Evolutionary conservation across 2,888 invertebrate species (phyloP).

Genomic region (Pollenia griseotomentosa): DNA sequence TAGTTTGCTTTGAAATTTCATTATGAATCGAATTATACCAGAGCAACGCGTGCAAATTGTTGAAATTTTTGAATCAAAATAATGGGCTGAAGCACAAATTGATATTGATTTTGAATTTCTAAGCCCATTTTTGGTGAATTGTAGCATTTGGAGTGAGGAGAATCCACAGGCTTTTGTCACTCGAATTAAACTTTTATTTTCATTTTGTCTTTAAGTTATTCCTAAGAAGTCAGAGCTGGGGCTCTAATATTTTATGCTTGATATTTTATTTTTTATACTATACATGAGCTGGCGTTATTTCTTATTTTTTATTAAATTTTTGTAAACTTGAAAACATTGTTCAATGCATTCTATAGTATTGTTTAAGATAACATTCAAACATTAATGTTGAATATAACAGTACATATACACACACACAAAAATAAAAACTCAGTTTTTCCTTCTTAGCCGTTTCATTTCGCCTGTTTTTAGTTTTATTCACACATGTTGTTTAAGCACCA

Average conservation of each 20-base stretch:
- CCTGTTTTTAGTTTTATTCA: constrained; percentile 24
- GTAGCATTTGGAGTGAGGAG: no score
- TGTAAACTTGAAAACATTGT: constrained; percentile 48
- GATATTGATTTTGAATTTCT: no score
- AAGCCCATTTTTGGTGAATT: no score
- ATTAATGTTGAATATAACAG: not conserved
- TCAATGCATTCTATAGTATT: not conserved
- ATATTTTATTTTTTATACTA: not conserved
- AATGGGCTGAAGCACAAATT: no score
- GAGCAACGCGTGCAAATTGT: no score
- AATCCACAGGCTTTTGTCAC: no score
- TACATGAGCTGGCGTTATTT: not conserved
- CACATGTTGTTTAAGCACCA: constrained; percentile 50
- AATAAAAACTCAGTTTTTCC: not conserved
- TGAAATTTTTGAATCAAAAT: no score
- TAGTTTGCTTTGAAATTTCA: no score
- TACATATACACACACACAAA: not conserved
- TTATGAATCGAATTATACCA: no score
- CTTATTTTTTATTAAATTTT: constrained; percentile 12
- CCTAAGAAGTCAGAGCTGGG: constrained; percentile 26
- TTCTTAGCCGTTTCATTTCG: not conserved
- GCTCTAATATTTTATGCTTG: constrained; percentile 30
- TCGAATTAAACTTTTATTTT: constrained; percentile 55
- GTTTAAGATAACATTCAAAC: not conserved
- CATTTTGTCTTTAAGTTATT: not conserved